These are phyloP conservation scores for Scaptomyza tumidula DNA, from an alignment of 2,888 invertebrate genomes.

Conservation along the genomic window DNA sequence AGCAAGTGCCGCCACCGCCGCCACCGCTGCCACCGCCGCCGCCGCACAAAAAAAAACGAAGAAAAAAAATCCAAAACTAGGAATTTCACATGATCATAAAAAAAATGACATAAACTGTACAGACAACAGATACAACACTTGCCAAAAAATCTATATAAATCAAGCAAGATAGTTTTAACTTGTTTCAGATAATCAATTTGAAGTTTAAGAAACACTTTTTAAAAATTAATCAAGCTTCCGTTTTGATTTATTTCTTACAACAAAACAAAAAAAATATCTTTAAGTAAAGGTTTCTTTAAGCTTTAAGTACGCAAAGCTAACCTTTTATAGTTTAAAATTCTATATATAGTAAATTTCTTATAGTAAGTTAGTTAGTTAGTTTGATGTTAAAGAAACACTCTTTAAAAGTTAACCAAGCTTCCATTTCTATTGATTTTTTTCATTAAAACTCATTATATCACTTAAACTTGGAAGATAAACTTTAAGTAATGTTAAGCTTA, in stretches of 20 bases:
- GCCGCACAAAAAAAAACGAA: background rate
- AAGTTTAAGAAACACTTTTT: background rate
- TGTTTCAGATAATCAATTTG: background rate
- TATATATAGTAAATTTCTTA: no score
- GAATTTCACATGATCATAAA: conserved; percentile 82
- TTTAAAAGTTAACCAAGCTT: no score
- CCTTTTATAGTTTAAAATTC: no score
- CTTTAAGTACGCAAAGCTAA: background rate
- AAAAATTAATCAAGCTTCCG: no score
- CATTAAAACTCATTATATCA: no score
- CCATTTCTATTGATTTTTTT: no score
- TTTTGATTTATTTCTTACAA: no score
- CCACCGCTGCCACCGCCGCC: conserved; percentile 32
- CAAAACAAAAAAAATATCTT: no score
- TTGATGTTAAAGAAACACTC: background rate
- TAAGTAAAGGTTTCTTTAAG: background rate
- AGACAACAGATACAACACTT: conserved; percentile 5
- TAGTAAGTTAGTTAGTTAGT: background rate
- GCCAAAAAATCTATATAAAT: background rate
- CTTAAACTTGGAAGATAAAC: no score
- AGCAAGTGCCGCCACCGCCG: conserved; percentile 69
- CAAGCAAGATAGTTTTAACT: background rate
- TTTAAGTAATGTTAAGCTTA: background rate
- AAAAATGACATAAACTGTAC: conserved; percentile 6
- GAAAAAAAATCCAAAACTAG: conserved; percentile 42